Conservation (phyloP, 1,140 invertebrate species). For the Trypoxylus dichotomus region DNA sequence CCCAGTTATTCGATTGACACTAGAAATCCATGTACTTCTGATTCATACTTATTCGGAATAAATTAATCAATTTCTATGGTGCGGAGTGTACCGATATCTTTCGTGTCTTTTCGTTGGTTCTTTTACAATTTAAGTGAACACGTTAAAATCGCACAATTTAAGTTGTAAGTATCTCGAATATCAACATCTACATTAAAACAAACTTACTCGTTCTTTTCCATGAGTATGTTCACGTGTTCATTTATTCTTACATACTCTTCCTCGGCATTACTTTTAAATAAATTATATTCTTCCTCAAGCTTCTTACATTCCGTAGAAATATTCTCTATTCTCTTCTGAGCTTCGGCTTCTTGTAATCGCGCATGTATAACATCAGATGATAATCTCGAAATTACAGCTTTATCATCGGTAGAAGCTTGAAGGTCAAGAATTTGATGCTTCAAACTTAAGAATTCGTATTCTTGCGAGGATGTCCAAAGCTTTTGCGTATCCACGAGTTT, state of each 20-base stretch:
- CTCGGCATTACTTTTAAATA: conserved; percentile 6
- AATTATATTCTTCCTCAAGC: conserved; percentile 36
- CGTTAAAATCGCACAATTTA: too few species aligned
- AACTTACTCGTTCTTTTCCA: conserved; percentile 2
- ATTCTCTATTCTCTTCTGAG: conserved; percentile 39
- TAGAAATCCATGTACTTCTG: too few species aligned
- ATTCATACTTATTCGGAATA: too few species aligned
- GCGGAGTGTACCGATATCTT: too few species aligned
- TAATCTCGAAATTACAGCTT: conserved; percentile 63
- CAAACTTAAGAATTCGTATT: conserved; percentile 59
- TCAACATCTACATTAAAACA: too few species aligned
- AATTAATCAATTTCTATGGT: too few species aligned
- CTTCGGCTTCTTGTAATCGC: conserved; percentile 40
- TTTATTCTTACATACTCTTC: not conserved
- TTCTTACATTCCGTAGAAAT: conserved; percentile 35
- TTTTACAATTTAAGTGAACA: not conserved
- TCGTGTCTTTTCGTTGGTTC: too few species aligned
- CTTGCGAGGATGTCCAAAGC: conserved; percentile 2
- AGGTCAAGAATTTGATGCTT: conserved; percentile 68
- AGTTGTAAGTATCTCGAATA: too few species aligned
- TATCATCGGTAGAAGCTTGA: conserved; percentile 64
- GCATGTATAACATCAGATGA: conserved; percentile 45
- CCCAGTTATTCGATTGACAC: too few species aligned
- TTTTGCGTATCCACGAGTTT: not conserved
- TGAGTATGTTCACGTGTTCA: not conserved